These are phyloP conservation scores for Raillietiella orientalis DNA, from an alignment of 2,888 invertebrate genomes.

Conservation along the genomic window DNA sequence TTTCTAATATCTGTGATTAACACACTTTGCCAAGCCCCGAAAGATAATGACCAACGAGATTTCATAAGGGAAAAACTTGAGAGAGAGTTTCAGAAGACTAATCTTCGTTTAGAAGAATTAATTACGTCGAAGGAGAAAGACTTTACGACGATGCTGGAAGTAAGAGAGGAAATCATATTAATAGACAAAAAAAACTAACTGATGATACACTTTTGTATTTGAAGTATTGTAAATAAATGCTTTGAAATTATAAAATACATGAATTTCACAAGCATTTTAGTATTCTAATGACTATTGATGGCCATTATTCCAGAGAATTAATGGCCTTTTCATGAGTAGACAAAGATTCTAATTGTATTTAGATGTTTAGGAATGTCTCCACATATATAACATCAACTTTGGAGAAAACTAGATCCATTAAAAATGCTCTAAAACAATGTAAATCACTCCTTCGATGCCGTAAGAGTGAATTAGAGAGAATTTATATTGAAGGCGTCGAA, in stretches of 20 bases:
- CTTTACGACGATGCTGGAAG: not conserved
- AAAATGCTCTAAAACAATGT: slow-evolving; percentile 47
- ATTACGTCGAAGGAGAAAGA: slow-evolving; percentile 23
- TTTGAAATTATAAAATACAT: too few relatives aligned
- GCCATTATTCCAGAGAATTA: too few relatives aligned
- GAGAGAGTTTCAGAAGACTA: slow-evolving; percentile 69
- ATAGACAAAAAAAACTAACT: too few relatives aligned
- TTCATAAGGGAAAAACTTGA: slow-evolving; percentile 76
- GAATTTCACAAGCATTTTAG: too few relatives aligned
- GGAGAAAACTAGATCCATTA: slow-evolving; percentile 37
- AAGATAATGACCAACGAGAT: slow-evolving; percentile 68
- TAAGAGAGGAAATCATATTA: too few relatives aligned
- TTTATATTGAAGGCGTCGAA: slow-evolving; percentile 88
- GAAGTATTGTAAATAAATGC: slow-evolving; percentile 9
- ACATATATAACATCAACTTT: not conserved
- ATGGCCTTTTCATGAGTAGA: too few relatives aligned
- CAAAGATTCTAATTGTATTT: not conserved
- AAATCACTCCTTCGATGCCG: slow-evolving; percentile 57
- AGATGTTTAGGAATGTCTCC: not conserved
- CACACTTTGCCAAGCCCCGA: slow-evolving; percentile 69
- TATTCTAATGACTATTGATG: too few relatives aligned
- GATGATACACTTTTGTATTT: not conserved
- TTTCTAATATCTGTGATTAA: slow-evolving; percentile 73
- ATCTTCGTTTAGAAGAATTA: slow-evolving; percentile 52
- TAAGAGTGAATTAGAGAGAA: slow-evolving; percentile 60